These are phyloP conservation scores for Gymnocheta viridis DNA, from an alignment of 2,888 invertebrate genomes.

Conservation along the genomic window DNA sequence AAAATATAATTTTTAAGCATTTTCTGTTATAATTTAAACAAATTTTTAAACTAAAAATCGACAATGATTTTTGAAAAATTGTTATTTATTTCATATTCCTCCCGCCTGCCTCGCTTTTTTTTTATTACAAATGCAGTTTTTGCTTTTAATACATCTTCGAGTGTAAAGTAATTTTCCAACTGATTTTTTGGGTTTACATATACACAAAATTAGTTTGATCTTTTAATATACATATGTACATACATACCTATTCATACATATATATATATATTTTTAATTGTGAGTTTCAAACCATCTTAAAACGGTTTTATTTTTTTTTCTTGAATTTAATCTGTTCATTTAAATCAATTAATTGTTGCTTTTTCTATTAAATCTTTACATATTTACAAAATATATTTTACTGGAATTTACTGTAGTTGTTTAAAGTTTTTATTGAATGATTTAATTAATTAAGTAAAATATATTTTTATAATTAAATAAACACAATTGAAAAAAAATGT, in stretches of 20 bases:
- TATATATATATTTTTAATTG: too few relatives aligned
- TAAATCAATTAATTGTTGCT: background rate
- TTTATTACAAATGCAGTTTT: constrained; percentile 2
- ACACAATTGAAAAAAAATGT: background rate
- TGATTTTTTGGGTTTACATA: background rate
- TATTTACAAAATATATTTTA: constrained; percentile 1
- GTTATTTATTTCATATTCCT: background rate
- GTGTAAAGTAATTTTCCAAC: background rate
- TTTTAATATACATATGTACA: background rate
- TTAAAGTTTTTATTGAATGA: constrained; percentile 28
- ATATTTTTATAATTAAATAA: constrained; percentile 19
- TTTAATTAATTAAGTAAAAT: constrained; percentile 37
- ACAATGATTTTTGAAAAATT: background rate
- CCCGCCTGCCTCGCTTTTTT: constrained; percentile 18
- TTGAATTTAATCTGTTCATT: background rate
- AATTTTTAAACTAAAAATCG: background rate
- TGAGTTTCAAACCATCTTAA: too few relatives aligned
- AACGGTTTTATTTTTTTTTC: background rate
- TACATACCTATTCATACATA: too few relatives aligned
- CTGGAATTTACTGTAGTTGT: constrained; percentile 1
- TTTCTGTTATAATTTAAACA: constrained; percentile 14
- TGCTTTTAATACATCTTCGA: too few relatives aligned
- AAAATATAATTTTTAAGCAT: constrained; percentile 46
- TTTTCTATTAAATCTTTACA: background rate
- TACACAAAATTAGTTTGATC: background rate